Base-by-base conservation (phyloP, 2,113 vertebrate species). In the Macquaria australasica region DNA sequence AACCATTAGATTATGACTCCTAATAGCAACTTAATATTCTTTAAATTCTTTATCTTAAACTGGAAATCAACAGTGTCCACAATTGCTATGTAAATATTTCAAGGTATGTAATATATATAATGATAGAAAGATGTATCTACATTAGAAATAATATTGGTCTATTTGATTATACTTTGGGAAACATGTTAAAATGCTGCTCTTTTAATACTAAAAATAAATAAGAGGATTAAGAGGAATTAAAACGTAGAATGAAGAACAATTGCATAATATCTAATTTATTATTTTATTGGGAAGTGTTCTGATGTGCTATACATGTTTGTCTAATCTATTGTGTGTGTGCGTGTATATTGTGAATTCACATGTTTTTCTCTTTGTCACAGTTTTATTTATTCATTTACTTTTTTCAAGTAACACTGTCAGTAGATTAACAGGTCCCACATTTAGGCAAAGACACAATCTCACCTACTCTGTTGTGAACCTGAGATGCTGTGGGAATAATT, bases 401-500 rank as follows among this genome's bases (percentile, higher is more conserved):
- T 45, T 45, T 45, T 45, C 12, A 10, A 15, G 4, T 14, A 60
- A 53, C 16, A 70, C 59, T 71, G 23, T 71, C 4, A 14, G 45
- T 67, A 20, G 48, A 73, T 75, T 28, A 78, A 82, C 45, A 23
- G 41, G 58, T 76, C 37, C 79, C 62, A 79, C 50, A 77, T 62
- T 67, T 28, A 80, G 16, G 31, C 48, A n/a, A 5, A 25, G 55
- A 10, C 81, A 56, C 14, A 0, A 41, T 71, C 63, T 25, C 62
- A 34, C 20, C 43, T 60, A 15, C 12, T 48, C 20, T 50, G 50
- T 64, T 73, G 75, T 70, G 73, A 71, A 88, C 15, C 63, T 68
- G 72, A n/a, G 10, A 80, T 60, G 50, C 55, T 53, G 48, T 31
- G 48, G 45, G 81, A 83, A 88, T 88, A 91, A 84, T 88, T 85